Evolutionary conservation across 2,888 invertebrate genomes (phyloP).

Genomic region (Epinotia bilunana): DNA sequence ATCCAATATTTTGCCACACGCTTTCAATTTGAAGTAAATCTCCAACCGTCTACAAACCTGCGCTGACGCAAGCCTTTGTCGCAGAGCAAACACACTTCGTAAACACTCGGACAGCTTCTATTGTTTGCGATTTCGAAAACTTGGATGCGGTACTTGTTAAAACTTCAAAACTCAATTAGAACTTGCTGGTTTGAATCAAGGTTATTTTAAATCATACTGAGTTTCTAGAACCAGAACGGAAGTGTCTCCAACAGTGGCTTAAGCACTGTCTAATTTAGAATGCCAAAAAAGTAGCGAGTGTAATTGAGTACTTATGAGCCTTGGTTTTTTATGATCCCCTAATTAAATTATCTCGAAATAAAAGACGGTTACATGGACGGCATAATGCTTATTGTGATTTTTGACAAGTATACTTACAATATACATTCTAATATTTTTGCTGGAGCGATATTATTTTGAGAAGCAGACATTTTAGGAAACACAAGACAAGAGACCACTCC

Average conservation of each 20-base stretch:
- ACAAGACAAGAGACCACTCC: no score
- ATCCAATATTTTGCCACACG: constrained; percentile 4
- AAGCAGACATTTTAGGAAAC: no score
- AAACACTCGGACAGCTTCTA: constrained; percentile 71
- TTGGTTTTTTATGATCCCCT: no score
- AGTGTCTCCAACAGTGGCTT: background rate
- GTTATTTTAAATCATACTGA: background rate
- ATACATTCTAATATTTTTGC: no score
- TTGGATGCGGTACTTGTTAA: constrained; percentile 34
- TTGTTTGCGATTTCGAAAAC: constrained; percentile 62
- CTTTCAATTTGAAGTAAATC: constrained; percentile 13
- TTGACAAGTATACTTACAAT: no score
- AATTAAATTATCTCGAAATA: no score
- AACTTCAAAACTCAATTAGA: background rate
- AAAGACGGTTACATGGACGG: no score
- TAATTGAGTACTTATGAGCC: background rate
- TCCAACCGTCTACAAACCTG: constrained; percentile 15
- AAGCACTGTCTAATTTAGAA: background rate
- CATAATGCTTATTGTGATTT: no score
- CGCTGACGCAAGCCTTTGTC: constrained; percentile 57
- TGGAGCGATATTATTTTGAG: no score
- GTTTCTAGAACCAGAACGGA: background rate
- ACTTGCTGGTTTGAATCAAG: background rate
- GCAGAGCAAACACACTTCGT: constrained; percentile 64
- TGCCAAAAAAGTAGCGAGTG: background rate